Evolutionary conservation across 2,888 invertebrate genomes (phyloP).

Genomic region (Heteromyza rotundicornis): DNA sequence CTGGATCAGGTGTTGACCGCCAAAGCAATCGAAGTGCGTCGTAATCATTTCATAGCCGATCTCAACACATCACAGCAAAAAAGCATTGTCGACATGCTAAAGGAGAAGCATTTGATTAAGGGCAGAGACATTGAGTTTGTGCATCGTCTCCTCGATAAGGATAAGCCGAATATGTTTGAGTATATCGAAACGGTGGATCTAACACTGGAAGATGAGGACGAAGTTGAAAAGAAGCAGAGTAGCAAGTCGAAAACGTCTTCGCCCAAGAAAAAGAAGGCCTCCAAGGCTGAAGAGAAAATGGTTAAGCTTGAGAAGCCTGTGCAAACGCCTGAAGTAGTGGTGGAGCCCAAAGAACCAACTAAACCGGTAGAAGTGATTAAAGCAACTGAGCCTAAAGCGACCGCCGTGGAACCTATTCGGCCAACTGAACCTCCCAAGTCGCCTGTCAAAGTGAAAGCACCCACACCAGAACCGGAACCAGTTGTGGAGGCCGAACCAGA

Average conservation of each 20-base stretch:
- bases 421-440: background rate
- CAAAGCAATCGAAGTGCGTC: slow-evolving; percentile 51
- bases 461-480: slow-evolving; percentile 13
- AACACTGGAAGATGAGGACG: slow-evolving; percentile 56
- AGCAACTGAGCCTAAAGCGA: background rate
- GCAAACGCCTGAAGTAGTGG: slow-evolving; percentile 21
- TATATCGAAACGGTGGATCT: slow-evolving; percentile 58
- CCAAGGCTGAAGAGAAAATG: slow-evolving; percentile 18
- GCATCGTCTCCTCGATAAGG: slow-evolving; percentile 54
- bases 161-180: slow-evolving; percentile 48
- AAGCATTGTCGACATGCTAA: slow-evolving; percentile 47
- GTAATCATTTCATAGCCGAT: slow-evolving; percentile 55
- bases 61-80: slow-evolving; percentile 36
- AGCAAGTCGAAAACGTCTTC: slow-evolving; percentile 25
- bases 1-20: slow-evolving; percentile 44
- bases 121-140: slow-evolving; percentile 52
- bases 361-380: background rate
- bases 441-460: background rate
- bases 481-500: background rate
- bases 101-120: slow-evolving; percentile 45
- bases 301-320: slow-evolving; percentile 16
- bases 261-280: slow-evolving; percentile 35
- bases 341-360: background rate
- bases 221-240: slow-evolving; percentile 33
- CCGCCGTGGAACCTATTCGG: background rate